Percentiles rank a stretch among this genome's conserved stretches.
Evolutionary conservation across 2,797 vertebrate species (phyloP).

Genomic region (Neostethus bicornis): DNA sequence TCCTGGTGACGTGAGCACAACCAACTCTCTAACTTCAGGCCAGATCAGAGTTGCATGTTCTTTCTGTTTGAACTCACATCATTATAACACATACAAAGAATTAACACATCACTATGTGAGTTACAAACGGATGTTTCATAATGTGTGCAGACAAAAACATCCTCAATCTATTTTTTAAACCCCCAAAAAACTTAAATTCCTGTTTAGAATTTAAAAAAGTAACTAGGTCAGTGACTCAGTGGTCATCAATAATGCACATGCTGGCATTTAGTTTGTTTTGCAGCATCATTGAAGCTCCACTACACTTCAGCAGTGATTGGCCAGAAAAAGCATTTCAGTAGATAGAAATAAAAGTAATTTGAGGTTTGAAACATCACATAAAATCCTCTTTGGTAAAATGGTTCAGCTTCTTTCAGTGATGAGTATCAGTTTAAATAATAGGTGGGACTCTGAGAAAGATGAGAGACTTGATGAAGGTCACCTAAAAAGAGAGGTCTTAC

Average conservation of each 20-base stretch:
- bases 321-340: neutral
- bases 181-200: neutral
- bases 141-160: neutral
- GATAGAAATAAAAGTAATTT: neutral
- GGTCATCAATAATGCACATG: slow-evolving; percentile 70
- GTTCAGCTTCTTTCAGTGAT: too few species aligned
- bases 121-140: neutral
- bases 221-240: slow-evolving; percentile 24
- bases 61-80: neutral
- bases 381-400: too few species aligned
- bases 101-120: neutral
- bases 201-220: slow-evolving; percentile 1
- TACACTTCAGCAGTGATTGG: slow-evolving; percentile 22
- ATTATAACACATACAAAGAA: neutral
- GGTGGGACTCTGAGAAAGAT: slow-evolving; percentile 29
- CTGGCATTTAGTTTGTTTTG: slow-evolving; percentile 65
- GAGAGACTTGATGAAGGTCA: slow-evolving; percentile 1
- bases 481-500: slow-evolving; percentile 1
- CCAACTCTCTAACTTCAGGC: neutral
- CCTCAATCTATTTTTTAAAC: neutral
- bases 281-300: slow-evolving; percentile 54
- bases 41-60: neutral
- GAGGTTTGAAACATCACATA: neutral
- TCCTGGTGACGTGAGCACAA: neutral
- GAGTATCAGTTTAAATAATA: slow-evolving; percentile 1